These are phyloP conservation scores for Chrysaora quinquecirrha DNA, from an alignment of 30 jellyfish, hydroid and myxozoan species.

Conservation along the genomic window DNA sequence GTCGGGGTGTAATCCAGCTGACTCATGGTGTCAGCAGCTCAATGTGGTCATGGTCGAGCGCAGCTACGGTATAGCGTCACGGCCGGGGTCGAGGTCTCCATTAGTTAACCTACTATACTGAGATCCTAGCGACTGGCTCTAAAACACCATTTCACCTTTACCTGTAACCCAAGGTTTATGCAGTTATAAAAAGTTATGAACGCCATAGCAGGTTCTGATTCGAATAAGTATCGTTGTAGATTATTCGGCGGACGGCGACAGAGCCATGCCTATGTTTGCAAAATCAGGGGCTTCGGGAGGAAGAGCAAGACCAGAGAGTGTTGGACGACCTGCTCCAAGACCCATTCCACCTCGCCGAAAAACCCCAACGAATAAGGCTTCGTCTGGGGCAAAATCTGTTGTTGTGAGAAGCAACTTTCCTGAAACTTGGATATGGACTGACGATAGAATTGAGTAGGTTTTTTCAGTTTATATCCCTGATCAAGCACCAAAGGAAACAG, in stretches of 20 bases:
- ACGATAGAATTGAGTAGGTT: constrained; percentile 3
- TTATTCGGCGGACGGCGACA: neutral
- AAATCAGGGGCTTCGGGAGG: neutral
- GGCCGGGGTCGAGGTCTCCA: no score
- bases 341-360: neutral
- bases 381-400: neutral
- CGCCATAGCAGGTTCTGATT: no score
- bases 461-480: neutral
- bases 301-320: neutral
- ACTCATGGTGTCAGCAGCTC: no score
- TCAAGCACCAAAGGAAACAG: neutral
- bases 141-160: no score
- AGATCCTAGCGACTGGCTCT: no score
- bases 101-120: no score
- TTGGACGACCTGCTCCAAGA: neutral
- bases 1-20: no score
- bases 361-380: neutral
- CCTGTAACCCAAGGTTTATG: no score
- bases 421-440: constrained; percentile 17
- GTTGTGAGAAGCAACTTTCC: neutral
- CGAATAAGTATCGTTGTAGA: neutral
- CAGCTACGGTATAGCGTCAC: no score
- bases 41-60: no score
- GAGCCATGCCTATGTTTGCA: neutral
- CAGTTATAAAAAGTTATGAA: no score